Percentiles rank a stretch among this genome's conserved stretches.
phyloP scores from a whole-genome alignment of 2,113 vertebrate genomes.

The Chaenogobius annularis region DNA sequence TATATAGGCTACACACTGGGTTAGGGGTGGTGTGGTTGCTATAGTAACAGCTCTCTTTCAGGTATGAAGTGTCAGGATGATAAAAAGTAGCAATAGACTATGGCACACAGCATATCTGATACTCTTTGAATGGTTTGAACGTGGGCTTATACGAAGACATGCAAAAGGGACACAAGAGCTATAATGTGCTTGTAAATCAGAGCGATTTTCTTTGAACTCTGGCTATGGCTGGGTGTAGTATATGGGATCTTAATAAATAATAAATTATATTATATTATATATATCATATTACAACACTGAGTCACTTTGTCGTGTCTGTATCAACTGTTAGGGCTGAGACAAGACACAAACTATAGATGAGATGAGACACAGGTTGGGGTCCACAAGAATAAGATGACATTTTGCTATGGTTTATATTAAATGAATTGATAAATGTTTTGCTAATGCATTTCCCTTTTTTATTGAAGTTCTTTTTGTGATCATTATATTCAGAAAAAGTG shows the following conservation, averaged over 20 bases:
- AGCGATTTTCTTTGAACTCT: not conserved
- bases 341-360: not conserved
- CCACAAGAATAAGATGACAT: not conserved
- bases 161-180: slow-evolving; percentile 18
- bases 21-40: slow-evolving; percentile 62
- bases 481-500: too few species aligned
- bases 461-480: too few species aligned
- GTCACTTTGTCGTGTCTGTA: too few species aligned
- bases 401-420: not conserved
- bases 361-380: too few species aligned
- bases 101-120: slow-evolving; percentile 51
- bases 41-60: slow-evolving; percentile 76
- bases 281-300: not conserved
- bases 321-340: too few species aligned
- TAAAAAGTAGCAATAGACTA: slow-evolving; percentile 59
- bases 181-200: slow-evolving; percentile 22
- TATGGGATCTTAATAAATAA: not conserved
- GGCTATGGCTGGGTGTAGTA: not conserved
- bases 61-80: slow-evolving; percentile 63
- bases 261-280: too few species aligned
- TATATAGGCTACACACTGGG: slow-evolving; percentile 10
- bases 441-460: too few species aligned
- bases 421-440: too few species aligned
- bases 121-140: slow-evolving; percentile 33
- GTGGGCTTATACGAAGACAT: slow-evolving; percentile 5